These are phyloP conservation scores for Capra hircus DNA, from an alignment of 2,113 vertebrate species.

Conservation along the genomic window DNA sequence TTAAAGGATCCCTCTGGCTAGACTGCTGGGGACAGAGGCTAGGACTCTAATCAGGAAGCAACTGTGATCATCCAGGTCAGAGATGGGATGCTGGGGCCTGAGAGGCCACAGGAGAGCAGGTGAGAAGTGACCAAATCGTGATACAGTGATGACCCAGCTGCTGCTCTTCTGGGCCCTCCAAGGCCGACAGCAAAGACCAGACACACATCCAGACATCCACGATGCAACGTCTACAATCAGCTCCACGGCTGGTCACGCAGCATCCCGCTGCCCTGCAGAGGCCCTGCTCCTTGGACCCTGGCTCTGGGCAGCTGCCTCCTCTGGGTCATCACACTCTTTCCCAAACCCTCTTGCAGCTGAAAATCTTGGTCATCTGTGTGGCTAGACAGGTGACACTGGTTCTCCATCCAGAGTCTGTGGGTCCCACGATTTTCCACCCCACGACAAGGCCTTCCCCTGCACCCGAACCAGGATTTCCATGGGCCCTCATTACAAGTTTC, in stretches of 20 bases:
- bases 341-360: not conserved
- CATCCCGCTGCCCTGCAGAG: not conserved
- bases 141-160: not conserved
- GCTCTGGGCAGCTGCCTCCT: not conserved
- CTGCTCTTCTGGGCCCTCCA: not conserved
- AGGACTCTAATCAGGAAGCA: not conserved
- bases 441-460: not conserved
- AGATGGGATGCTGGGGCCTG: not conserved
- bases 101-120: not conserved
- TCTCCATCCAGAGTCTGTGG: not conserved
- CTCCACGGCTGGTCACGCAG: fast-evolving
- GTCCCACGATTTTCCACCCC: not conserved
- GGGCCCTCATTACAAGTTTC: not conserved
- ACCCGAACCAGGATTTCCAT: not conserved
- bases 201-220: not conserved
- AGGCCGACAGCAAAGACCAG: not conserved
- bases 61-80: not conserved
- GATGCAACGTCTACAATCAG: not conserved
- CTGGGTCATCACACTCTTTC: not conserved
- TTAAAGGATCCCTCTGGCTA: not conserved
- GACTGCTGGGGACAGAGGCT: not conserved
- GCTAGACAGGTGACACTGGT: not conserved
- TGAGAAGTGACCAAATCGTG: not conserved
- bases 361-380: not conserved
- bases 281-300: not conserved